Evolutionary conservation across 1,140 invertebrate species (phyloP).

Genomic region (Euwallacea similis): DNA sequence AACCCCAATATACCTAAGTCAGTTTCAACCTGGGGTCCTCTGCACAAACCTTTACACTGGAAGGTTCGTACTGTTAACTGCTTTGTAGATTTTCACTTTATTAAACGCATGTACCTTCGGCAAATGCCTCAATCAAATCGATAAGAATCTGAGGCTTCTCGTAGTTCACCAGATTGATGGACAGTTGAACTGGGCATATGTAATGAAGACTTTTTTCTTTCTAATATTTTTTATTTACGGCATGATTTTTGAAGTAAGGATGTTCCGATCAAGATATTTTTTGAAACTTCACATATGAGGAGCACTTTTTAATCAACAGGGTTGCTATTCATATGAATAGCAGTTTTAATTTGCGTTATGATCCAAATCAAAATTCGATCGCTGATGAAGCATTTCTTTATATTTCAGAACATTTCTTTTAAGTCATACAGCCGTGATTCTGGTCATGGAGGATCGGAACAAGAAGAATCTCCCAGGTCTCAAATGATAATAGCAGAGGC

Average conservation of each 20-base stretch:
- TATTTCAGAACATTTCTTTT: conserved; percentile 71
- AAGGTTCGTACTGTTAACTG: conserved; percentile 60
- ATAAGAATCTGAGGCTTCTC: not conserved
- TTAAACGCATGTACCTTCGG: conserved; percentile 27
- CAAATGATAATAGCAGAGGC: conserved; percentile 56
- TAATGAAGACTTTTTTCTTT: too few relatives aligned
- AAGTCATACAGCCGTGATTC: conserved; percentile 68
- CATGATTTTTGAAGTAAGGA: too few relatives aligned
- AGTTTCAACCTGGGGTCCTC: conserved; percentile 66
- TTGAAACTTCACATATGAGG: not conserved
- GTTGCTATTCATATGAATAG: too few relatives aligned
- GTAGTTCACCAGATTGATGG: not conserved
- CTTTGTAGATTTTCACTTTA: conserved; percentile 38
- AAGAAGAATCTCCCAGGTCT: conserved; percentile 65
- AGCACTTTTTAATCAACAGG: not conserved
- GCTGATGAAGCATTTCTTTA: conserved; percentile 6
- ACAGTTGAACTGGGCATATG: not conserved
- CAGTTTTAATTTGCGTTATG: too few relatives aligned
- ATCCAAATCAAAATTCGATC: not conserved
- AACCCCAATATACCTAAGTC: conserved; percentile 66
- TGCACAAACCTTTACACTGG: conserved; percentile 68
- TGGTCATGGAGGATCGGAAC: conserved; percentile 65
- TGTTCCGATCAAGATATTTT: too few relatives aligned
- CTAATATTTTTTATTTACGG: too few relatives aligned
- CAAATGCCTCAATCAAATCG: not conserved